A percentile compares a stretch with the other conserved stretches of the same genome.
Evolutionary conservation across 2,113 vertebrate species (phyloP).

Genomic region (Oceanites oceanicus): DNA sequence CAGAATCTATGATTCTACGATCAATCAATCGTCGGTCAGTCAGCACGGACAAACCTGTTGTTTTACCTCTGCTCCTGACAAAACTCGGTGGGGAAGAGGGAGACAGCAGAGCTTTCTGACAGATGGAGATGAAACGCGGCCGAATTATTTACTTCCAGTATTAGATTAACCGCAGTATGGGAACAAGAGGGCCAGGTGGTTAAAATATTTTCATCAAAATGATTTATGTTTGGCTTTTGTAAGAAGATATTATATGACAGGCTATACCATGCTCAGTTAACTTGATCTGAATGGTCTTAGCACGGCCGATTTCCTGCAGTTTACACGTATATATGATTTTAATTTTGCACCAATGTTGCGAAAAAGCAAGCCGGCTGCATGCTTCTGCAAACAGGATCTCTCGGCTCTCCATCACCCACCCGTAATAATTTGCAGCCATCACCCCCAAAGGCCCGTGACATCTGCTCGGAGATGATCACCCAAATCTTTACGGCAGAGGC

Average conservation of each 20-base stretch:
- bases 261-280: background rate
- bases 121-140: background rate
- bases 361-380: background rate
- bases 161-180: background rate
- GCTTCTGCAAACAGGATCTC: background rate
- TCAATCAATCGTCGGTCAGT: fast-evolving
- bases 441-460: background rate
- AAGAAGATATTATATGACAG: background rate
- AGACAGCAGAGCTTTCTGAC: background rate
- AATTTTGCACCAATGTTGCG: background rate
- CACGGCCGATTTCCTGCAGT: background rate
- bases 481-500: background rate
- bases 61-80: background rate
- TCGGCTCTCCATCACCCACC: background rate
- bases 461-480: background rate
- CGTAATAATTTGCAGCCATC: background rate
- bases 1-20: background rate
- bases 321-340: background rate
- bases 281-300: fast-evolving
- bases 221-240: background rate
- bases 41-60: background rate
- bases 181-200: background rate
- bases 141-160: background rate
- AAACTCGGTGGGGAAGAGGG: background rate
- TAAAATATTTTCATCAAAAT: background rate